Evolutionary conservation across 2,888 invertebrate species (phyloP).

Genomic region (Chironomus riparius): DNA sequence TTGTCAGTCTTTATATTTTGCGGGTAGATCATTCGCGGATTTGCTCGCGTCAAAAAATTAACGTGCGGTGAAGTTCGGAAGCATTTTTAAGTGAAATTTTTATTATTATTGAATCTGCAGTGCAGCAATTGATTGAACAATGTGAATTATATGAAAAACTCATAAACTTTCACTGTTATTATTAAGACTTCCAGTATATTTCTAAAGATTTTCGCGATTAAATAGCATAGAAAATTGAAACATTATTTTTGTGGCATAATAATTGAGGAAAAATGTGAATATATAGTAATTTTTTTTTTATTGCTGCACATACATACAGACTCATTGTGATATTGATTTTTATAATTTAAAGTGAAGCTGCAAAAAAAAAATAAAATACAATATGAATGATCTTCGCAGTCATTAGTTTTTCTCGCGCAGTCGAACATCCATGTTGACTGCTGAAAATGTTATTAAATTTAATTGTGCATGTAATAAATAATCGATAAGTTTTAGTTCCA

Average conservation of each 20-base stretch:
- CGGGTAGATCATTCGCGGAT: slow-evolving; percentile 13
- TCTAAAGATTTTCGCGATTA: neutral
- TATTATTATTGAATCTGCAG: neutral
- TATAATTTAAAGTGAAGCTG: neutral
- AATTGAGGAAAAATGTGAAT: neutral
- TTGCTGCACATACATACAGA: neutral
- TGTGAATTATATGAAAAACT: neutral
- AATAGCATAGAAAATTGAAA: neutral
- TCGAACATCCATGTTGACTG: neutral
- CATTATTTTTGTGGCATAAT: neutral
- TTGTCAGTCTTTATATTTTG: neutral
- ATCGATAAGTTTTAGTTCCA: neutral
- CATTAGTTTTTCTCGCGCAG: neutral
- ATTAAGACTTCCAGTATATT: neutral
- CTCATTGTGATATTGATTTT: neutral
- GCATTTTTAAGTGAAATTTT: neutral
- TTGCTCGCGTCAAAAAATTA: neutral
- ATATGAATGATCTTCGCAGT: neutral
- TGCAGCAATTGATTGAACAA: neutral
- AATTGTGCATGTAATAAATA: neutral
- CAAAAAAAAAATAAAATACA: neutral
- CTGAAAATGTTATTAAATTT: neutral
- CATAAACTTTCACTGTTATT: slow-evolving; percentile 4
- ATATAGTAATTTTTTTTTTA: neutral
- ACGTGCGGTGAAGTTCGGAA: neutral